Percentiles rank a stretch among this genome's conserved stretches.
phyloP scores from a whole-genome alignment of 2,797 vertebrate genomes.

The Pachyuromys duprasi region DNA sequence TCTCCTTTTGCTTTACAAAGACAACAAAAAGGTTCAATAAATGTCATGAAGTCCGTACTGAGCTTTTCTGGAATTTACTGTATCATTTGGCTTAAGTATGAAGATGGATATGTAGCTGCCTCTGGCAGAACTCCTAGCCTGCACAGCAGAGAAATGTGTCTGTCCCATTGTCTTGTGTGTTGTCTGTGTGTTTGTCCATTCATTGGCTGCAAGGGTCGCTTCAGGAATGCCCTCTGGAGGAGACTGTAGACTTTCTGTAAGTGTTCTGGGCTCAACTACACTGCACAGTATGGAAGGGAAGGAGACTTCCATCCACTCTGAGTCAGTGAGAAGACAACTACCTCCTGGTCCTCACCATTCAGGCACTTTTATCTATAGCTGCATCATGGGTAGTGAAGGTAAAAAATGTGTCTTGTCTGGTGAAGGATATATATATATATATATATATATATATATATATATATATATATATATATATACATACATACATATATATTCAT shows the following conservation, averaged over 20 bases:
- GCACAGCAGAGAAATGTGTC: neutral
- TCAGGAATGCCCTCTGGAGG: too few relatives aligned
- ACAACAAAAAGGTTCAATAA: neutral
- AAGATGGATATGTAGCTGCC: neutral
- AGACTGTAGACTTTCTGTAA: neutral
- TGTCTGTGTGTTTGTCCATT: too few relatives aligned
- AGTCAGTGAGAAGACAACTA: neutral
- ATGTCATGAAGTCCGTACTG: neutral
- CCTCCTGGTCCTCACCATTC: neutral
- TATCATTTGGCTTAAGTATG: neutral
- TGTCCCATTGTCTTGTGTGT: neutral
- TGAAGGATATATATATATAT: neutral
- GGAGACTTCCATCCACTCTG: neutral
- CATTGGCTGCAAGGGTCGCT: neutral
- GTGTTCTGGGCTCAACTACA: neutral
- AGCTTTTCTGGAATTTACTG: neutral
- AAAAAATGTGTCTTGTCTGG: neutral
- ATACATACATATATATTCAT: neutral
- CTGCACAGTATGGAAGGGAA: accelerated
- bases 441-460: neutral
- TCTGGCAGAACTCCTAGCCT: too few relatives aligned
- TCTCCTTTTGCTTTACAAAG: neutral
- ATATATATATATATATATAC: too few relatives aligned
- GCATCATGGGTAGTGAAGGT: neutral
- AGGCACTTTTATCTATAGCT: neutral